phyloP scores from a whole-genome alignment of 1,140 invertebrate genomes.

The Diuraphis noxia region DNA sequence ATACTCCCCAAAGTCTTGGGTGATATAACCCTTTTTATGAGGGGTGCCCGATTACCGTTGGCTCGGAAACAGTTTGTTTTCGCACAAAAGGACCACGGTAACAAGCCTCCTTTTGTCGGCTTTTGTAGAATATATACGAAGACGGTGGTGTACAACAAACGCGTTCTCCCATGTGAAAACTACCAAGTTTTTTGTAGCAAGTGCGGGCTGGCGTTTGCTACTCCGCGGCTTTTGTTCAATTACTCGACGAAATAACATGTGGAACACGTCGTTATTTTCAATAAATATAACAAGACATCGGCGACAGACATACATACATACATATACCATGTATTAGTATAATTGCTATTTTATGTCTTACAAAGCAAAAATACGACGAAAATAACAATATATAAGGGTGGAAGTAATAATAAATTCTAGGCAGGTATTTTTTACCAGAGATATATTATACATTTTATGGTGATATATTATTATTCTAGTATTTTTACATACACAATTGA shows the following conservation, averaged over 20 bases:
- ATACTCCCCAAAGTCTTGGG: conserved; percentile 39
- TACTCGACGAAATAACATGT: background rate
- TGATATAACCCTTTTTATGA: conserved; percentile 40
- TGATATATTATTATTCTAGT: background rate
- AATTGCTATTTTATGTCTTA: background rate
- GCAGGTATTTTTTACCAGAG: background rate
- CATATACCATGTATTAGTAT: background rate
- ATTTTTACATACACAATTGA: background rate
- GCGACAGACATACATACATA: background rate
- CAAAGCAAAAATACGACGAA: background rate
- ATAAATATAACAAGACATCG: background rate
- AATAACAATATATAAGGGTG: background rate
- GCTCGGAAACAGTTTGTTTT: conserved; percentile 51
- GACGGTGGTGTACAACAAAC: background rate
- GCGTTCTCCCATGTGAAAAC: conserved; percentile 37
- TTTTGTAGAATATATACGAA: conserved; percentile 3
- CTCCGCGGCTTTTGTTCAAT: conserved; percentile 36
- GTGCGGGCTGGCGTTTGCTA: conserved; percentile 9
- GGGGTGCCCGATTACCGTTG: conserved; percentile 44
- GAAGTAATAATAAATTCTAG: background rate
- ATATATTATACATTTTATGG: background rate
- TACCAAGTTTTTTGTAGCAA: background rate
- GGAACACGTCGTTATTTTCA: conserved; percentile 24
- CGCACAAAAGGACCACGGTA: conserved; percentile 36
- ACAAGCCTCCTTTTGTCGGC: conserved; percentile 49